These are phyloP conservation scores for Drosophila ercepeae DNA, from an alignment of 1,140 invertebrate genomes.

Conservation along the genomic window DNA sequence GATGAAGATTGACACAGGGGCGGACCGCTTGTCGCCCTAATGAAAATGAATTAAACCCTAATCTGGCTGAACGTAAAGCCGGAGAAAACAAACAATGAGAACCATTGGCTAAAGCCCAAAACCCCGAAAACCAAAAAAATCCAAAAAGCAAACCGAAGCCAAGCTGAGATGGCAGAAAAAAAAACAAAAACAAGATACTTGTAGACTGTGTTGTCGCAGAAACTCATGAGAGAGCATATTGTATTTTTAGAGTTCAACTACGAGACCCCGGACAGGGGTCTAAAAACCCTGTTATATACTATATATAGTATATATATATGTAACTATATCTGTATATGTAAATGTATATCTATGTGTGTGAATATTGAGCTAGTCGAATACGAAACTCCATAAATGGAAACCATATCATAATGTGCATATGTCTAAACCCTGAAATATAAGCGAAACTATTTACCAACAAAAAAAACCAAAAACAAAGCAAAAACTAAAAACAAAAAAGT, in stretches of 20 bases:
- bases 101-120: conserved; percentile 20
- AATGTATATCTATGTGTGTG: conserved; percentile 49
- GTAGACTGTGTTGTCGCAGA: conserved; percentile 37
- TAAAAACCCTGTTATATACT: conserved; percentile 48
- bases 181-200: conserved; percentile 20
- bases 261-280: conserved; percentile 53
- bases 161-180: conserved; percentile 5
- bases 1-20: conserved; percentile 49
- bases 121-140: not conserved
- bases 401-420: conserved; percentile 78
- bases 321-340: conserved; percentile 31
- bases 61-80: conserved; percentile 41
- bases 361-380: conserved; percentile 50
- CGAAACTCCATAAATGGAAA: conserved; percentile 54
- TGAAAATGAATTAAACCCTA: conserved; percentile 73
- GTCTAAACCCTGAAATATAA: conserved; percentile 38
- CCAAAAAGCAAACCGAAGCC: not conserved
- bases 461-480: conserved; percentile 8
- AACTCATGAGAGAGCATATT: conserved; percentile 13
- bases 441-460: conserved; percentile 62
- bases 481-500: conserved; percentile 30
- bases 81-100: conserved; percentile 54
- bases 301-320: conserved; percentile 23
- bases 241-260: conserved; percentile 73
- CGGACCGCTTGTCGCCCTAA: conserved; percentile 57